These are phyloP conservation scores for Halocynthia aurantium DNA, from an alignment of 23 tunicate species.

Conservation along the genomic window DNA sequence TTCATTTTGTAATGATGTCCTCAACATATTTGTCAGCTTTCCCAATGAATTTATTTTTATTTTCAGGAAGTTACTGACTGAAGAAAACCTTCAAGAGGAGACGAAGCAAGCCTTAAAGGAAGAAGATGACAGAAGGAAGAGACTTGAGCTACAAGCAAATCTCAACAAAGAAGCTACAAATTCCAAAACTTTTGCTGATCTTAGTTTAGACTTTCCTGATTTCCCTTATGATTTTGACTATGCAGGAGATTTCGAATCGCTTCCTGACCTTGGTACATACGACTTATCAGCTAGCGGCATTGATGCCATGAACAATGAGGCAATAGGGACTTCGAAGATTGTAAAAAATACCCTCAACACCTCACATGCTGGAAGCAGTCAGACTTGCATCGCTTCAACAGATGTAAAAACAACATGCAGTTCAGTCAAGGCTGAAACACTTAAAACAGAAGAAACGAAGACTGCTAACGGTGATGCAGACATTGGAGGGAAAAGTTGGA, in stretches of 20 bases:
- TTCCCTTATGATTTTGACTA: conserved; percentile 12
- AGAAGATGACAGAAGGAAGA: conserved; percentile 63
- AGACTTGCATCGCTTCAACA: too few species aligned
- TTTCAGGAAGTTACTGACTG: conserved; percentile 63
- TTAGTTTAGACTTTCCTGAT: background rate
- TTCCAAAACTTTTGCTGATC: background rate
- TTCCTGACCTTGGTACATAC: too few species aligned
- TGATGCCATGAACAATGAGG: background rate
- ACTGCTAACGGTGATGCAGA: conserved; percentile 4
- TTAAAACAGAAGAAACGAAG: background rate
- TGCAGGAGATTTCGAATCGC: background rate
- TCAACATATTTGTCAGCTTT: background rate
- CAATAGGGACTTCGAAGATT: conserved; percentile 13
- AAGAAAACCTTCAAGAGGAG: conserved; percentile 55
- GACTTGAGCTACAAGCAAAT: conserved; percentile 39
- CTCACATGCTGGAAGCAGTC: too few species aligned
- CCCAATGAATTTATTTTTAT: background rate
- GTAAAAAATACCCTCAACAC: too few species aligned
- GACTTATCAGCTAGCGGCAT: too few species aligned
- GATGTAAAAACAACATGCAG: too few species aligned
- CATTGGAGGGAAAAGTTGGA: background rate
- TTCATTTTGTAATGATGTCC: background rate
- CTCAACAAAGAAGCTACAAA: background rate
- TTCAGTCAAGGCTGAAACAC: too few species aligned
- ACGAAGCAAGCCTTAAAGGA: conserved; percentile 60